Evolutionary conservation across 2,888 invertebrate genomes (phyloP), one percentile per base, ranked within the genome.

Genomic region (Callyntrura guangdongensis): DNA sequence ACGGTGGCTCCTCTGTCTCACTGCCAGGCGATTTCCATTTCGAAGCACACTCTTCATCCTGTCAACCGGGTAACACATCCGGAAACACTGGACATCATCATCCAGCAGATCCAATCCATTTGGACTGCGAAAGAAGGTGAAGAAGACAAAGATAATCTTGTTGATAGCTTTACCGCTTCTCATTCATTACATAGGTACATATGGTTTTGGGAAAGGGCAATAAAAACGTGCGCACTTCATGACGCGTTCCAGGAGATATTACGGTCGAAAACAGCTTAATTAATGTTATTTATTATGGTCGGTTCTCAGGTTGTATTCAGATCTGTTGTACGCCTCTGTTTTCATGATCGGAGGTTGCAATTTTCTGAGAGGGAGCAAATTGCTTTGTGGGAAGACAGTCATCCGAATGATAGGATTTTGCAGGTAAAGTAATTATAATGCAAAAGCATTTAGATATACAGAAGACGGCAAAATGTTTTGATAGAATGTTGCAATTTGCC

Each of bases 341-440:
- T 99, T 96, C 99, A 99, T 95, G 99, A 99, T 95, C 97, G 99
- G 81, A 97, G 99, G 0, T 96, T 99, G 87, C 99, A 99, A 95
- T 99, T 98, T 95, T 98, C 98, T 96, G 99, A 99, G 95, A 96
- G 97, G 88, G 99, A 99, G 94, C 98, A 99, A 95, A 98, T 99
- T 95, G 96, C 97, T 6, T 97, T 97, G 94, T 99, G 99, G 99
- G 98, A 98, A 95, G 96, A 96, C 77, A 97, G 97, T 89, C 96
- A 98, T 91, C 99, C 98, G 1, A 98, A 98, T 5, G 99, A 99
- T 95, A 96, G 98, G 94, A 98, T 99, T 92, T 96, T 99, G 0
- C 99, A 99, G 96, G 97, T 97, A 93, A 49, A 17, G 11, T 17
- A 11, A 49, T n/a, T n/a, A n/a, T n/a, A n/a, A n/a, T 22, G 49